phyloP scores from a whole-genome alignment of 2,113 vertebrate species.

The Gnathonemus longibarbis region DNA sequence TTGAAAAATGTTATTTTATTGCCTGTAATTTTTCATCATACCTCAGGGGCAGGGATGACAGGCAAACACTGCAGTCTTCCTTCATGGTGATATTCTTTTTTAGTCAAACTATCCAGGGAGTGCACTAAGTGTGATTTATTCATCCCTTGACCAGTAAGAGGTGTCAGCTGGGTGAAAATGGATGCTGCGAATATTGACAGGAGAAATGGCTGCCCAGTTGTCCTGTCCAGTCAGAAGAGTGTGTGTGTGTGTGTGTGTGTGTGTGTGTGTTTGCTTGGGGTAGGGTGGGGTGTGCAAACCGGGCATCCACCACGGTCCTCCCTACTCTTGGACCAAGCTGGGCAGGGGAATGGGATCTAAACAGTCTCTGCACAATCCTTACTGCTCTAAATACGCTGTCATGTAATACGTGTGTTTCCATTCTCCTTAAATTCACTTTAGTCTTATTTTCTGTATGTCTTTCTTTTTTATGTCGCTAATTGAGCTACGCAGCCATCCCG shows the following conservation, averaged over 20 bases:
- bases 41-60: conserved; percentile 80
- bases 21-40: conserved; percentile 85
- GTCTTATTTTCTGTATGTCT: not conserved
- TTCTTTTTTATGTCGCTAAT: conserved; percentile 24
- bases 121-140: conserved; percentile 91
- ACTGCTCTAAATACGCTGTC: not conserved
- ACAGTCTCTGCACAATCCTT: not conserved
- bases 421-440: not conserved
- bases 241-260: not conserved
- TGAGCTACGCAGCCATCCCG: conserved; percentile 27
- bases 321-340: conserved; percentile 6
- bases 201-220: conserved; percentile 60
- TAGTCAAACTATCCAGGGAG: conserved; percentile 79
- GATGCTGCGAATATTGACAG: conserved; percentile 68
- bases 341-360: not conserved
- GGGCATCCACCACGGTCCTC: conserved; percentile 26
- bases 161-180: conserved; percentile 82
- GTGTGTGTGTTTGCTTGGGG: not conserved
- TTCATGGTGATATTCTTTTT: conserved; percentile 85
- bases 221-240: conserved; percentile 52
- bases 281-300: not conserved
- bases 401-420: not conserved
- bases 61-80: conserved; percentile 83
- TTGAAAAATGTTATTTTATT: conserved; percentile 98
- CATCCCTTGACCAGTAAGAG: conserved; percentile 79